Evolutionary conservation across 2,797 vertebrate genomes (phyloP).

Genomic region (Sebastes ruberrimus): DNA sequence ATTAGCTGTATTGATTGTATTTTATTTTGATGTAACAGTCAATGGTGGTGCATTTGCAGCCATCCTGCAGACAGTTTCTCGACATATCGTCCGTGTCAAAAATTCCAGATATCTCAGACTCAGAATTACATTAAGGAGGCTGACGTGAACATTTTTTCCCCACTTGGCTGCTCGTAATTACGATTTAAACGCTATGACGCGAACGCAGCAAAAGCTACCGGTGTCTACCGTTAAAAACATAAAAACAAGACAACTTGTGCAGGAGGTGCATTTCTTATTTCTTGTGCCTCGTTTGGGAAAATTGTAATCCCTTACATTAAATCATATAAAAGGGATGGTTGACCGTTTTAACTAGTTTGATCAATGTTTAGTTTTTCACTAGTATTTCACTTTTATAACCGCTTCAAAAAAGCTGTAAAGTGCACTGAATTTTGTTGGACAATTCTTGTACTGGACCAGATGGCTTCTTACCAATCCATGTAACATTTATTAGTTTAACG

Average conservation of each 20-base stretch:
- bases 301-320: background rate
- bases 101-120: background rate
- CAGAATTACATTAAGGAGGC: background rate
- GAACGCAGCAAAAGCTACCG: background rate
- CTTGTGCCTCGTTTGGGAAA: background rate
- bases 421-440: background rate
- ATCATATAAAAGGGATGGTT: background rate
- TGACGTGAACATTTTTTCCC: background rate
- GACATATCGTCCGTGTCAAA: background rate
- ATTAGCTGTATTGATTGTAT: background rate
- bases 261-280: no score
- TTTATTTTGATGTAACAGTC: background rate
- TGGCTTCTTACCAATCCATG: constrained; percentile 31
- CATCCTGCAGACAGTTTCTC: background rate
- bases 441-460: constrained; percentile 16
- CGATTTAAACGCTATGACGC: background rate
- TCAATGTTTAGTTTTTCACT: background rate
- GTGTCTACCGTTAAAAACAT: background rate
- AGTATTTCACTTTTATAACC: background rate
- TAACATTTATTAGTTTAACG: constrained; percentile 32
- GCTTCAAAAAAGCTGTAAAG: background rate
- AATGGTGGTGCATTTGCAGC: background rate
- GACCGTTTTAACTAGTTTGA: background rate
- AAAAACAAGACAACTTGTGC: no score
- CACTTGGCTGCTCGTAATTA: background rate